Base-by-base conservation (phyloP, 2,797 vertebrate genomes). In the Gymnoscopelus microlampas region DNA sequence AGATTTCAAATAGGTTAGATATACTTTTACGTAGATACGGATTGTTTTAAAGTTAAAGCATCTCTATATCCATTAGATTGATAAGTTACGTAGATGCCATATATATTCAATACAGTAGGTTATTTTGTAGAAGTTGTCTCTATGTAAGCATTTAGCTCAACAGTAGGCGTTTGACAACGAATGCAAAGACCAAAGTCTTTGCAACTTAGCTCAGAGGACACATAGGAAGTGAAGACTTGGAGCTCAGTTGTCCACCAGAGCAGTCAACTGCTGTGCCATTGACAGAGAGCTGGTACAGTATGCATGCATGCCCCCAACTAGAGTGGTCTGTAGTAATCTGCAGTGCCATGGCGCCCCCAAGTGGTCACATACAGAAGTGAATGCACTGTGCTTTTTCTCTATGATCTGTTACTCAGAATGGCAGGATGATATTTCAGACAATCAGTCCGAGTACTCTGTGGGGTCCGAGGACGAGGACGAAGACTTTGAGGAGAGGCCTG, bases 391-490 rank as follows among this genome's bases (percentile, higher is more conserved):
- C 87, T 91, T 91, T 92, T 90, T 91, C 86, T 90, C 87, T 91
- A 69, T 92, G 89, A 91, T 90, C 89, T 88, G 90, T 91, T 87
- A 89, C 89, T 85, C 95, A 99, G 98, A 99, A 83, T 99, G 97
- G 97, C 97, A 97, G 86, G 97, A 97, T 0, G 96, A 99, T 90
- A 96, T 99, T 81, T 99, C 98, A 35, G 98, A 99, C 91, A 99
- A 99, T 93, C 98, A 99, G 87, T 99, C 98, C 0, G 98, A 99
- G 84, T 99, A 99, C 82, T 99, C 98, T 47, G 95, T 98, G 23
- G 98, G 97, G 85, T 99, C 98, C 0, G 98, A 99, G 92, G 98
- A 99, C 3, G 98, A 99, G 91, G 98, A 99, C 47, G 98, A 99
- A 93, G 98, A 99, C 85, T 99, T 99, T 70, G 98, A 99, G 83